Base-by-base conservation (phyloP, 2,113 vertebrate species). In the Daphoenositta chrysoptera region DNA sequence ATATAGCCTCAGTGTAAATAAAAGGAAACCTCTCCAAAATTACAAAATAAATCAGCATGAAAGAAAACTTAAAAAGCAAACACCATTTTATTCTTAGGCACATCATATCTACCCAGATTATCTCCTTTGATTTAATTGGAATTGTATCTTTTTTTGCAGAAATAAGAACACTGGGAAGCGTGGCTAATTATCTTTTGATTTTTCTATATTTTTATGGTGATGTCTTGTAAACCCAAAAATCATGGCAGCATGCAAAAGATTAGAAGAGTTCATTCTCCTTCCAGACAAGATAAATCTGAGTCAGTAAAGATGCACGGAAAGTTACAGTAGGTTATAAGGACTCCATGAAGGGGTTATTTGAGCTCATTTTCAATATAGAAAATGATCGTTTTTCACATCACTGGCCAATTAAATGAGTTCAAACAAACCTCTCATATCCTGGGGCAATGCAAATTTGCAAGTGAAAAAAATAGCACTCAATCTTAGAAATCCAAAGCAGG, bases 381-480 rank as follows among this genome's bases (percentile, higher is more conserved):
- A 83, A 66, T 0, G 16, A 94, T 70, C 13, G 50, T 88, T 94
- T 97, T 96, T 88, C 94, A 96, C 87, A 92, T 87, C 94, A 81
- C 44, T 83, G 40, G 83, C 60, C 89, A 94, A 97, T 91, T 93
- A 94, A 93, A 93, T 44, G 85, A 88, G 71, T 91, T 96, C 94
- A 95, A 83, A 94, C 54, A 73, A 95, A 80, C 35, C 71, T 80
- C 83, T 82, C 31, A 42, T 78, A 66, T 94, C 95, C 95, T 58
- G 39, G 24, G 90, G 95, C 85, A 96, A 96, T 75, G 89, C 68
- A 93, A 89, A 97, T 93, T 91, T 24, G 21, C 54, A 77, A 79
- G 73, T 12, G n/a, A 54, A 71, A 83, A 71, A 81, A 64, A 56
- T 3, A 51, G 15, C 37, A 75, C 17, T 57, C 40, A 26, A 10